Base-by-base conservation (phyloP, 1,140 invertebrate genomes). In the Drosophila parabipectinata region DNA sequence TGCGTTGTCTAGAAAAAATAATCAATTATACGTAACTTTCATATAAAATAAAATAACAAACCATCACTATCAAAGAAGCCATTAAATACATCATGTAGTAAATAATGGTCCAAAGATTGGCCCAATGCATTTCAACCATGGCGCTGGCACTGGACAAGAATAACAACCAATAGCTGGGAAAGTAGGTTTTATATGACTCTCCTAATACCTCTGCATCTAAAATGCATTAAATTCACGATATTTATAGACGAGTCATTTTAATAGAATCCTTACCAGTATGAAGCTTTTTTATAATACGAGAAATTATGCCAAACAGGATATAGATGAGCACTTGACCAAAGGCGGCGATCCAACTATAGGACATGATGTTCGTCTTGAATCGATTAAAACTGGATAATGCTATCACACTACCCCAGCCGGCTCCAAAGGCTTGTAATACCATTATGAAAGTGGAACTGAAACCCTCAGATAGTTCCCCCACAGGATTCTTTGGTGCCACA, bases 361-460 rank as follows among this genome's bases (percentile, higher is more conserved):
- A 53, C 76, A 87, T 91, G 5, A 91, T 81, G 47, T 98, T 96
- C 76, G 98, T 98, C 77, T 96, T 94, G 82, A 98, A 98, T 57
- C 94, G 94, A 91, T 98, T 98, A 80, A 97, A 98, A 90, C 97
- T 98, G 9, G 97, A 96, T 93, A 98, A 96, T 39, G 96, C 96
- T 5, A 98, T 94, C 79, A 98, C 95, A 21, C 97, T 97, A 54
- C 98, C 98, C 94, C 98, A 98, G 3, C 97, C 97, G 9, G 97
- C 96, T 1, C 97, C 98, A 1, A 98, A 95, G 0, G 97, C 71
- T 4, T 84, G 77, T 1, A 91, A 48, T 0, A 79, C 76, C 45
- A 83, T 63, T 0, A 90, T 4, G 2, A 64, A 51, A 18, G 78
- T 73, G 0, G 52, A 37, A 1, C 30, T 2, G 1, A 1, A 45